These are phyloP conservation scores for Lycorma delicatula DNA, from an alignment of 1,140 invertebrate genomes.

Conservation along the genomic window DNA sequence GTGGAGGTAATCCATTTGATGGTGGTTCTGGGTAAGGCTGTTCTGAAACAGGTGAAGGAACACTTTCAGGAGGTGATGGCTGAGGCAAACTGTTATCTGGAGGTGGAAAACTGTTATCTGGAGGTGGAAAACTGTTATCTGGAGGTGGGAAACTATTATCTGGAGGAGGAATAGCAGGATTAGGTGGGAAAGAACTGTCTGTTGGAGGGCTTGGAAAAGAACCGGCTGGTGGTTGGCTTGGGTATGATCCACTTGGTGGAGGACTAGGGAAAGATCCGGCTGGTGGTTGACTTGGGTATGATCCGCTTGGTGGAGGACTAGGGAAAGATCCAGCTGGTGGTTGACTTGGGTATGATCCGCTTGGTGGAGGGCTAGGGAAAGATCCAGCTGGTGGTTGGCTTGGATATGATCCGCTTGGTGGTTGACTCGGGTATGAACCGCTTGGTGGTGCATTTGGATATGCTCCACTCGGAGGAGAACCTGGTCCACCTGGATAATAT, in stretches of 20 bases:
- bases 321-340: conserved; percentile 16
- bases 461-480: conserved; percentile 28
- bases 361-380: not conserved
- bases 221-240: conserved; percentile 17
- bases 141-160: conserved; percentile 6
- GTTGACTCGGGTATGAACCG: no score
- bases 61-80: conserved; percentile 35
- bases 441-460: conserved; percentile 12
- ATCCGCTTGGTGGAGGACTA: conserved; percentile 13
- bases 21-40: conserved; percentile 13
- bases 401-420: no score
- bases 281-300: conserved; percentile 16
- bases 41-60: conserved; percentile 30
- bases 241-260: conserved; percentile 15
- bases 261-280: conserved; percentile 21
- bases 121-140: conserved; percentile 16
- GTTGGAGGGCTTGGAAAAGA: not conserved
- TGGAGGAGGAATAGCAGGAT: not conserved
- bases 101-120: conserved; percentile 36
- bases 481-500: no score
- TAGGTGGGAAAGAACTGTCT: not conserved
- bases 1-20: not conserved
- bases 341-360: not conserved
- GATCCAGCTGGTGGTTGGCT: not conserved
- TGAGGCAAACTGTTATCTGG: conserved; percentile 33